A percentile compares a stretch with the other conserved stretches of the same genome.
These are phyloP conservation scores for Lates japonicus DNA, from an alignment of 2,797 vertebrate genomes.

Conservation along the genomic window DNA sequence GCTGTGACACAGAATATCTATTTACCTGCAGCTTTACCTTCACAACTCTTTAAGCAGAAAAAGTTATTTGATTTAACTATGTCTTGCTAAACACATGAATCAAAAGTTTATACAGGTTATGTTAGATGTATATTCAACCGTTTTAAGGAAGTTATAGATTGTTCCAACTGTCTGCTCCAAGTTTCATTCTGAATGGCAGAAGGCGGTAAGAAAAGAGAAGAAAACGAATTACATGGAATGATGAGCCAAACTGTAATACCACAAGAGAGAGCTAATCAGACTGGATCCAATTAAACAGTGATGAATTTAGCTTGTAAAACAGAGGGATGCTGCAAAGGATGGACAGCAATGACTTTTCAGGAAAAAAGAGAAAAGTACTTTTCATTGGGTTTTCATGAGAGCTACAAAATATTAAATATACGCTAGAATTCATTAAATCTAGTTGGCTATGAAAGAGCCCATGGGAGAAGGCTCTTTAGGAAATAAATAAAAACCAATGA, in stretches of 20 bases:
- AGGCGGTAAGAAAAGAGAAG: too few relatives aligned
- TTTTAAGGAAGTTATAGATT: neutral
- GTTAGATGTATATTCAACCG: neutral
- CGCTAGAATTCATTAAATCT: neutral
- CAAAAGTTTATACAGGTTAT: too few relatives aligned
- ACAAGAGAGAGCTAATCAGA: constrained; percentile 26
- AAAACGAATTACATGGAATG: constrained; percentile 19
- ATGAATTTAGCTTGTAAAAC: constrained; percentile 10
- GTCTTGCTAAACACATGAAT: neutral
- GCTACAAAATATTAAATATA: neutral
- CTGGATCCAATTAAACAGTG: constrained; percentile 36
- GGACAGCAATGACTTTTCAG: constrained; percentile 23
- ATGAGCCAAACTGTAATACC: constrained; percentile 29
- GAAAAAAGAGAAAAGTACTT: neutral
- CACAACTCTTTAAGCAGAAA: constrained; percentile 11
- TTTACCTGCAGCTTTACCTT: constrained; percentile 23
- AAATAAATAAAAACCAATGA: constrained; percentile 18
- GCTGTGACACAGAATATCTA: constrained; percentile 20
- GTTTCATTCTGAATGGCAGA: too few relatives aligned
- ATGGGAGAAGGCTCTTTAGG: neutral
- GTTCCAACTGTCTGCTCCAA: neutral
- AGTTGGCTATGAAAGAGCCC: constrained; percentile 14
- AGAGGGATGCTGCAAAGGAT: constrained; percentile 1
- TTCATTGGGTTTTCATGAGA: neutral
- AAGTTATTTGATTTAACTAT: neutral